These are phyloP conservation scores for Stigmatopora nigra DNA, from an alignment of 2,113 vertebrate species.

Conservation along the genomic window DNA sequence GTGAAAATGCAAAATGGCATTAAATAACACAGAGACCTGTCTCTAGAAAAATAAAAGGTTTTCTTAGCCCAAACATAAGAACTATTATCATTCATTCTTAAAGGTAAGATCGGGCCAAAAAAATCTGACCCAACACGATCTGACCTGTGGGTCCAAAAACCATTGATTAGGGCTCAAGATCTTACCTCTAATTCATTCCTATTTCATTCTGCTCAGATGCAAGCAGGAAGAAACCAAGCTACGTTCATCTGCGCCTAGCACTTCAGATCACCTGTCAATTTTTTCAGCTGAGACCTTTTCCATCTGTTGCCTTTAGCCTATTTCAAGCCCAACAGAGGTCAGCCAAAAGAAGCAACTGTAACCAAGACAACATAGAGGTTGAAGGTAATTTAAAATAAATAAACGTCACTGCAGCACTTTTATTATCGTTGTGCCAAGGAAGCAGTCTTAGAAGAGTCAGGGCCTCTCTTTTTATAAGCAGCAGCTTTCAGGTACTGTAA, in stretches of 20 bases:
- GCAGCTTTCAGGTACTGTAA: not conserved
- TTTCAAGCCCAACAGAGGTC: conserved; percentile 37
- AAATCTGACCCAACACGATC: too few species aligned
- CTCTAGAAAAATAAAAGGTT: conserved; percentile 21
- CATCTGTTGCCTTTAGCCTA: conserved; percentile 33
- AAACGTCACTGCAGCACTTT: not conserved
- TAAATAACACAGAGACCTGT: conserved; percentile 26
- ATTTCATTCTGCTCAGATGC: conserved; percentile 24
- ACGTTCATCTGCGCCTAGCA: conserved; percentile 11
- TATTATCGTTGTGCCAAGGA: conserved; percentile 18
- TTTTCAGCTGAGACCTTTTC: conserved; percentile 35
- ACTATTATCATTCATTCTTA: too few species aligned
- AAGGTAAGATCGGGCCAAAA: too few species aligned
- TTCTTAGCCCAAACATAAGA: conserved; percentile 11
- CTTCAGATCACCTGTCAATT: conserved; percentile 32
- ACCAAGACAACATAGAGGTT: conserved; percentile 6
- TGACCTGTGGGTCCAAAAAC: too few species aligned
- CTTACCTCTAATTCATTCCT: too few species aligned
- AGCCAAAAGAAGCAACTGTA: conserved; percentile 30
- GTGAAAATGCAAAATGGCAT: conserved; percentile 30
- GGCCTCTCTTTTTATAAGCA: not conserved
- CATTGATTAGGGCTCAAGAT: too few species aligned
- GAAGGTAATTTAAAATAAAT: conserved; percentile 1
- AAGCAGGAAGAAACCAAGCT: conserved; percentile 24
- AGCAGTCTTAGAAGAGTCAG: conserved; percentile 6